phyloP scores from a whole-genome alignment of 1,140 invertebrate species.

The Calliphora vicina region DNA sequence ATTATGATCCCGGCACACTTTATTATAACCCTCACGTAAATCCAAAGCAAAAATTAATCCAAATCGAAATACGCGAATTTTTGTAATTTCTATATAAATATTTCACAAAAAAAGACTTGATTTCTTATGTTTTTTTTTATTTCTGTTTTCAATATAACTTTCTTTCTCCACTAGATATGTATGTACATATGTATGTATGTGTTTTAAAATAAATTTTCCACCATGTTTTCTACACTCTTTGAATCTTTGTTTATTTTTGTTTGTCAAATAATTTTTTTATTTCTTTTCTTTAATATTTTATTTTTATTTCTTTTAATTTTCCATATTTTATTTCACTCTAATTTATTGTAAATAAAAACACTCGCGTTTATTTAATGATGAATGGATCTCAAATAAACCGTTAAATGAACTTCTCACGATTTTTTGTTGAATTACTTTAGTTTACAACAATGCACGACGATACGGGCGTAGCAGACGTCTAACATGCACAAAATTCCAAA shows the following conservation, averaged over 20 bases:
- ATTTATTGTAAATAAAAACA: background rate
- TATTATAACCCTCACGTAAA: background rate
- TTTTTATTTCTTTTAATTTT: background rate
- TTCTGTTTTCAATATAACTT: background rate
- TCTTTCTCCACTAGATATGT: no score
- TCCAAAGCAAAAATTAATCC: background rate
- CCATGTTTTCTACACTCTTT: background rate
- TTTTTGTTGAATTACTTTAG: background rate
- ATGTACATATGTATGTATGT: no score
- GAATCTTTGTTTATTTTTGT: background rate
- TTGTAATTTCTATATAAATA: no score
- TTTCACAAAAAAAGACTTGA: background rate
- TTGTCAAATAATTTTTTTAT: background rate
- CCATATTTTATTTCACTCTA: background rate
- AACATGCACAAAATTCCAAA: constrained; percentile 10
- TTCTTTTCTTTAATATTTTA: background rate
- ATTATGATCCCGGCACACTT: background rate
- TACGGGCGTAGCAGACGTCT: background rate
- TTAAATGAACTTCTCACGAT: constrained; percentile 1
- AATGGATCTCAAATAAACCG: background rate
- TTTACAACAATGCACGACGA: background rate
- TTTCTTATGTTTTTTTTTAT: background rate
- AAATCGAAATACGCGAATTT: background rate
- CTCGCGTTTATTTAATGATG: background rate
- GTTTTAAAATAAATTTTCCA: no score